phyloP scores from a whole-genome alignment of 2,888 invertebrate genomes.

The Marronus borbonicus region DNA sequence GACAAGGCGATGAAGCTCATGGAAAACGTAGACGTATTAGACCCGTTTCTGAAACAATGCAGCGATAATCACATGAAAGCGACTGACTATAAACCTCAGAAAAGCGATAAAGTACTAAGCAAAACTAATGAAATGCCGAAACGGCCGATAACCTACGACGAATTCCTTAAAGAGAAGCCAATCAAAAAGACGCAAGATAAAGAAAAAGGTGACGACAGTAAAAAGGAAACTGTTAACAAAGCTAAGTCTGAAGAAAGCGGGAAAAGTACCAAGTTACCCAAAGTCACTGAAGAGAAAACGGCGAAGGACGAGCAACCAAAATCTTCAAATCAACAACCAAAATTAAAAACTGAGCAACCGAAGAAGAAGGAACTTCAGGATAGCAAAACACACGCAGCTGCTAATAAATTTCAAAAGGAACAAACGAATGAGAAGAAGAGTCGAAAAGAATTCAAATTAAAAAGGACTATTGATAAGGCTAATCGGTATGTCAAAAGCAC shows the following conservation, averaged over 20 bases:
- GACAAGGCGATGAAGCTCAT: constrained; percentile 26
- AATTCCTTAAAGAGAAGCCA: background rate
- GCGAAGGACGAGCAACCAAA: background rate
- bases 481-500: background rate
- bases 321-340: background rate
- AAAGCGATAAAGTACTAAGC: background rate
- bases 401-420: background rate
- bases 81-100: background rate
- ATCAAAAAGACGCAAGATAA: background rate
- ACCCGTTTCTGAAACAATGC: constrained; percentile 36
- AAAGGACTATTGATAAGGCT: background rate
- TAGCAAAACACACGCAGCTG: background rate
- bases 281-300: background rate
- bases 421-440: background rate
- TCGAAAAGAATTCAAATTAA: constrained; percentile 9
- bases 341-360: background rate
- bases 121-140: background rate
- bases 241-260: background rate
- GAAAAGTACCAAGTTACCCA: background rate
- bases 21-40: constrained; percentile 27
- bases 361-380: background rate
- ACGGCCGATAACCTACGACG: constrained; percentile 5
- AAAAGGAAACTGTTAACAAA: background rate
- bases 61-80: constrained; percentile 23
- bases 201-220: background rate